Evolutionary conservation across 2,888 invertebrate genomes (phyloP).

Genomic region (Caenorhabditis parvicauda): DNA sequence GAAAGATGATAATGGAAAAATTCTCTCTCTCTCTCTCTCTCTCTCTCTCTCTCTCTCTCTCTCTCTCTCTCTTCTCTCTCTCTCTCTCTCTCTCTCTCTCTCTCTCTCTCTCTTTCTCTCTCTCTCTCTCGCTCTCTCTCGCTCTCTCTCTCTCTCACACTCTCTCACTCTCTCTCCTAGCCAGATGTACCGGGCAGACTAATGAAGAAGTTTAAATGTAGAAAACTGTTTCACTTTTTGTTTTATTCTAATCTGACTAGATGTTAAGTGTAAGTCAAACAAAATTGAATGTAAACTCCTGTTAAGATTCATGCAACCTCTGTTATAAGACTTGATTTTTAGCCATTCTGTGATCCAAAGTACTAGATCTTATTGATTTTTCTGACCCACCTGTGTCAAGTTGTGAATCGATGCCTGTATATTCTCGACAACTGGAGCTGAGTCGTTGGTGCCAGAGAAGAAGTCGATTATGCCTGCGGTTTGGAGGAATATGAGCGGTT

Average conservation of each 20-base stretch:
- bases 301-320: background rate
- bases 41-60: too few species aligned
- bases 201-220: too few species aligned
- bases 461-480: slow-evolving; percentile 51
- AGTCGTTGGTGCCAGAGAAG: slow-evolving; percentile 46
- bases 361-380: background rate
- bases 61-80: too few species aligned
- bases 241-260: too few species aligned
- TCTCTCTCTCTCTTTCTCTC: too few species aligned
- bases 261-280: too few species aligned
- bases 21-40: too few species aligned
- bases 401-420: slow-evolving; percentile 37
- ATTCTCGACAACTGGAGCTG: slow-evolving; percentile 38
- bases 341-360: background rate
- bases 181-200: too few species aligned
- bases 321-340: background rate
- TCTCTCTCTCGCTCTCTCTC: too few species aligned
- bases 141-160: too few species aligned
- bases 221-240: too few species aligned
- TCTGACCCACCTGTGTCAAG: slow-evolving; percentile 23
- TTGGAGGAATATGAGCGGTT: slow-evolving; percentile 47
- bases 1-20: slow-evolving; percentile 3
- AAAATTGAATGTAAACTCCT: background rate
- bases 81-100: background rate
- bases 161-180: too few species aligned